Percentiles rank a stretch among this genome's conserved stretches.
phyloP scores from a whole-genome alignment of 2,113 vertebrate genomes.

The Suricata suricatta region DNA sequence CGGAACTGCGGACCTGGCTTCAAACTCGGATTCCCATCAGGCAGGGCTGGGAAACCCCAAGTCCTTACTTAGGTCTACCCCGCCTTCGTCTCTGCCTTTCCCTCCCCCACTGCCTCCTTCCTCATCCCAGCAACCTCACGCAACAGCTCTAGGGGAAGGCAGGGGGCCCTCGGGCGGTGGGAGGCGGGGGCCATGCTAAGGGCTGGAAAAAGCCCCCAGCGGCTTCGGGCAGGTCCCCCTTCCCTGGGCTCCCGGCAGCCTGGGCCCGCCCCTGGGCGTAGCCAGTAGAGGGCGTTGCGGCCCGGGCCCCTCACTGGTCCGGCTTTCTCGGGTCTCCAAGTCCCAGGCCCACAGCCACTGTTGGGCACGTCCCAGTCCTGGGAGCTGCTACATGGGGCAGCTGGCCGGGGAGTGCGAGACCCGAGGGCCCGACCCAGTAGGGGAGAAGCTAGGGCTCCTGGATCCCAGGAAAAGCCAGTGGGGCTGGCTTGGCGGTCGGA shows the following conservation, averaged over 20 bases:
- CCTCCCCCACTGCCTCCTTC: neutral
- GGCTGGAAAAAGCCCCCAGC: neutral
- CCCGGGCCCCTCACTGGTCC: neutral
- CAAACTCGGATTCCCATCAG: conserved; percentile 6
- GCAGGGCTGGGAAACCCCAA: conserved; percentile 13
- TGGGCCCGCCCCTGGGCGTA: neutral
- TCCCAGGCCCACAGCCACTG: neutral
- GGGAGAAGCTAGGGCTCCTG: neutral
- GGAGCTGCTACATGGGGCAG: neutral
- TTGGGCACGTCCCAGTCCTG: neutral
- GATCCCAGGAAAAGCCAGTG: neutral
- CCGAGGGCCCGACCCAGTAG: neutral
- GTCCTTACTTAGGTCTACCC: neutral
- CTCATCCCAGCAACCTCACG: neutral
- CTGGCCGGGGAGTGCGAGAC: neutral
- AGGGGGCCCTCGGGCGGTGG: neutral
- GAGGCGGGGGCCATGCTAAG: neutral
- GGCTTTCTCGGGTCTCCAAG: neutral
- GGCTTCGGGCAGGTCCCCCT: neutral
- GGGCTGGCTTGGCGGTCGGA: neutral
- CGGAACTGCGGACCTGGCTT: neutral
- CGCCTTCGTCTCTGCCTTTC: neutral
- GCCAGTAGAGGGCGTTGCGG: conserved; percentile 73
- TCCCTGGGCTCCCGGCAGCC: neutral
- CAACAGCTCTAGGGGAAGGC: neutral